Evolutionary conservation across 1,140 invertebrate species (phyloP).

Genomic region (Piezodorus guildinii): DNA sequence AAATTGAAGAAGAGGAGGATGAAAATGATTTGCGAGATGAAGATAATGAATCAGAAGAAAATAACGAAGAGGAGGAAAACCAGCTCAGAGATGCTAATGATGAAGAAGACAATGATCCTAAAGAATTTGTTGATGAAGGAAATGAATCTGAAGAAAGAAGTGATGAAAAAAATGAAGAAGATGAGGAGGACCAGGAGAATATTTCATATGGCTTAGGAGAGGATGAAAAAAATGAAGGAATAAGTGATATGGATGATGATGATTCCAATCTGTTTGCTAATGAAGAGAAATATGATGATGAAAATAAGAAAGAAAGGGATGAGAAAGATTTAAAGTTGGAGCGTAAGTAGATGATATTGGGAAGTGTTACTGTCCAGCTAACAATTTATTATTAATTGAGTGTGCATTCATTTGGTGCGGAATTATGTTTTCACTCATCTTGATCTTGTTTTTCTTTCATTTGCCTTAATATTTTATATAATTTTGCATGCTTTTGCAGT

Average conservation of each 20-base stretch:
- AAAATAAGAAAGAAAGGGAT: neutral
- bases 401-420: too few species aligned
- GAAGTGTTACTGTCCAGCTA: neutral
- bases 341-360: neutral
- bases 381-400: too few species aligned
- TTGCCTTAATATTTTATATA: too few species aligned
- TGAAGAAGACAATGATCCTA: slow-evolving; percentile 27
- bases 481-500: too few species aligned
- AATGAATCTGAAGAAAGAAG: slow-evolving; percentile 29
- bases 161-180: slow-evolving; percentile 28
- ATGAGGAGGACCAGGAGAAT: slow-evolving; percentile 17
- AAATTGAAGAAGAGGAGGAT: slow-evolving; percentile 18
- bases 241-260: neutral
- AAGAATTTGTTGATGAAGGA: slow-evolving; percentile 29
- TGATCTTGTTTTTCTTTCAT: too few species aligned
- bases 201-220: neutral
- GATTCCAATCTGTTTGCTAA: neutral
- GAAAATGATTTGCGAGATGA: slow-evolving; percentile 18
- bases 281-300: neutral
- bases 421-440: too few species aligned
- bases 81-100: slow-evolving; percentile 28
- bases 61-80: slow-evolving; percentile 11
- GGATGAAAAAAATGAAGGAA: slow-evolving; percentile 14
- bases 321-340: neutral
- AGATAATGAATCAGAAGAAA: slow-evolving; percentile 19